Evolutionary conservation across 2,113 vertebrate species (phyloP).

Genomic region (Hippocampus barbouri): DNA sequence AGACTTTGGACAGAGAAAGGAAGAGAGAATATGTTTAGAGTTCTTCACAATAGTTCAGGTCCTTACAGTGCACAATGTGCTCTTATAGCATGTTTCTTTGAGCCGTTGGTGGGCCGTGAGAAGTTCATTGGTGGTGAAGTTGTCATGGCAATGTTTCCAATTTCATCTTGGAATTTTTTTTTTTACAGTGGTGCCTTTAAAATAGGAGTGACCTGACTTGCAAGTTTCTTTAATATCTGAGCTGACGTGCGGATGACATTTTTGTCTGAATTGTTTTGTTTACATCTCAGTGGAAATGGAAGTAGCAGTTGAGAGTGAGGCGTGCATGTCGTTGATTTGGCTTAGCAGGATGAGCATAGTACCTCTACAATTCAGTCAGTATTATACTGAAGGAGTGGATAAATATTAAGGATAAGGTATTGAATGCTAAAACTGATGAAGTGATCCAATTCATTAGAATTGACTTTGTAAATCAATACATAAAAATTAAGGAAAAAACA

Average conservation of each 20-base stretch:
- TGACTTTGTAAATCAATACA: no score
- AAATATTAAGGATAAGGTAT: no score
- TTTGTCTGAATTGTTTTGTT: neutral
- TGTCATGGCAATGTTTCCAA: neutral
- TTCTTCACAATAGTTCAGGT: neutral
- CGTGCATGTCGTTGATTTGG: no score
- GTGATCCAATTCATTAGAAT: no score
- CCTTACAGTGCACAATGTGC: neutral
- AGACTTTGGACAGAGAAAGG: constrained; percentile 6
- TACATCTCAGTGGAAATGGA: neutral
- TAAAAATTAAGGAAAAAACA: no score
- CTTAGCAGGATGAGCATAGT: no score
- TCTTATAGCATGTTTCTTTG: neutral
- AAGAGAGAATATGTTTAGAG: neutral
- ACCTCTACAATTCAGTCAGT: no score
- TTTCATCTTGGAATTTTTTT: neutral
- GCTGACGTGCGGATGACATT: neutral
- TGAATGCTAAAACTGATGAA: no score
- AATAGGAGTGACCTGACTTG: no score
- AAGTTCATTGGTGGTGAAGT: neutral
- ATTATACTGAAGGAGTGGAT: no score
- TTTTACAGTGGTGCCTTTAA: neutral
- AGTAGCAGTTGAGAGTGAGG: neutral
- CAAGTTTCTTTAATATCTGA: neutral
- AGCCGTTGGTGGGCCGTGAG: neutral